Percentiles rank a stretch among this genome's conserved stretches.
These are phyloP conservation scores for Zaprionus nigranus DNA, from an alignment of 1,140 invertebrate genomes.

Conservation along the genomic window DNA sequence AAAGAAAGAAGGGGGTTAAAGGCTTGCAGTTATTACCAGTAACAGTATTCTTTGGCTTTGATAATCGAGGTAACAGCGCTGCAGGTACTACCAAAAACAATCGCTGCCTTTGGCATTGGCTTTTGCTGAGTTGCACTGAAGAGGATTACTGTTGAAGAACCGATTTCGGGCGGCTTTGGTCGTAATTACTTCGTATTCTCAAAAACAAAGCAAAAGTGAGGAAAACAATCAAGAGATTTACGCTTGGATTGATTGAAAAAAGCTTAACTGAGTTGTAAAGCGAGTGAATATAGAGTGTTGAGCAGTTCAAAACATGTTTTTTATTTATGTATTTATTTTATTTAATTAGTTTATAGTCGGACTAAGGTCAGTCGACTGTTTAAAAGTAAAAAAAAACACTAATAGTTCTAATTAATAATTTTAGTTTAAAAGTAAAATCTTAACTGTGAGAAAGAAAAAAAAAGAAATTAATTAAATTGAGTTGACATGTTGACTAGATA, in stretches of 20 bases:
- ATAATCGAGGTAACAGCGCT: neutral
- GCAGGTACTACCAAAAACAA: neutral
- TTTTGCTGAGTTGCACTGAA: constrained; percentile 1
- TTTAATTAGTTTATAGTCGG: no score
- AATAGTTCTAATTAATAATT: no score
- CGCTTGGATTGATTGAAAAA: neutral
- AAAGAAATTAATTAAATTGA: no score
- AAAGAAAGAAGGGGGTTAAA: neutral
- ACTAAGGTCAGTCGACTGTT: no score
- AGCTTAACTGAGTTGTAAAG: neutral
- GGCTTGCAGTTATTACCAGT: constrained; percentile 16
- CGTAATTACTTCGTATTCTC: neutral
- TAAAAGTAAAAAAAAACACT: no score
- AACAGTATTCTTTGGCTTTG: constrained; percentile 7
- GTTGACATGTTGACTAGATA: no score
- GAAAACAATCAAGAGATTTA: neutral
- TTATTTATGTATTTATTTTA: no score
- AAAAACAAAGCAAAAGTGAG: neutral
- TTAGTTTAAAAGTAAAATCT: no score
- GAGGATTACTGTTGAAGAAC: neutral
- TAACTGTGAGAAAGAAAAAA: no score
- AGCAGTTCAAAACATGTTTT: neutral
- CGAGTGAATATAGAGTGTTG: neutral
- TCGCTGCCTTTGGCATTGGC: neutral
- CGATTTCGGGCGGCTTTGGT: neutral